These are phyloP conservation scores for Scyliorhinus canicula DNA, from an alignment of 2,797 vertebrate genomes.

Conservation along the genomic window DNA sequence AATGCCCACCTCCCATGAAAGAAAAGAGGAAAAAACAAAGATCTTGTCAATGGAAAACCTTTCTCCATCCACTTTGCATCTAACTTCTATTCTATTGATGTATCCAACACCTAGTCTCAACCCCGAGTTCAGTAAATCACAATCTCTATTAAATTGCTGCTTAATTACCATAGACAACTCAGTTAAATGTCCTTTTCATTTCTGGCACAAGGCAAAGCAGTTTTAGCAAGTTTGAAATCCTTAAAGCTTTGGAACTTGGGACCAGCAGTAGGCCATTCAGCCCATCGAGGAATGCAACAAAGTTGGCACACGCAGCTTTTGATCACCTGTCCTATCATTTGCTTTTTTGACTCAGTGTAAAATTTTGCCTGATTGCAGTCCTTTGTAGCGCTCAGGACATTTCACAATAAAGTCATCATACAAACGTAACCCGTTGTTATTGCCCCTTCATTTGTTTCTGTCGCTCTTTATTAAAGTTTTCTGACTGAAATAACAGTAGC, in stretches of 20 bases:
- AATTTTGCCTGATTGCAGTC: no score
- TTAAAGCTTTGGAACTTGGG: neutral
- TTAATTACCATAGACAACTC: neutral
- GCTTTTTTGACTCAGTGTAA: no score
- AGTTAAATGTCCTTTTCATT: neutral
- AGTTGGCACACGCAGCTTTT: no score
- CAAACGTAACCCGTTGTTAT: neutral
- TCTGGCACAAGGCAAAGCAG: neutral
- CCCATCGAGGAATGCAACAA: neutral
- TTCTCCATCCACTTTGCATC: conserved; percentile 1
- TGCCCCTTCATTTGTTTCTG: neutral
- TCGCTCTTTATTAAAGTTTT: no score
- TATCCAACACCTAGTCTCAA: neutral
- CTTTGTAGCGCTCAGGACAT: no score
- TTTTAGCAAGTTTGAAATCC: neutral
- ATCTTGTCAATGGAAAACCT: neutral
- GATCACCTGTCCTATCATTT: no score
- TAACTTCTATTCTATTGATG: neutral
- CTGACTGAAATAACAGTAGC: no score
- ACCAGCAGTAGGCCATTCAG: no score
- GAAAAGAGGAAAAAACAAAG: no score
- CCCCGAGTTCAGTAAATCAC: neutral
- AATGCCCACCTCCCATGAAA: no score
- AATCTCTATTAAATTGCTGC: neutral
- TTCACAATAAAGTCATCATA: no score